phyloP scores from a whole-genome alignment of 1,140 invertebrate species.

The Micrasema longulum region DNA sequence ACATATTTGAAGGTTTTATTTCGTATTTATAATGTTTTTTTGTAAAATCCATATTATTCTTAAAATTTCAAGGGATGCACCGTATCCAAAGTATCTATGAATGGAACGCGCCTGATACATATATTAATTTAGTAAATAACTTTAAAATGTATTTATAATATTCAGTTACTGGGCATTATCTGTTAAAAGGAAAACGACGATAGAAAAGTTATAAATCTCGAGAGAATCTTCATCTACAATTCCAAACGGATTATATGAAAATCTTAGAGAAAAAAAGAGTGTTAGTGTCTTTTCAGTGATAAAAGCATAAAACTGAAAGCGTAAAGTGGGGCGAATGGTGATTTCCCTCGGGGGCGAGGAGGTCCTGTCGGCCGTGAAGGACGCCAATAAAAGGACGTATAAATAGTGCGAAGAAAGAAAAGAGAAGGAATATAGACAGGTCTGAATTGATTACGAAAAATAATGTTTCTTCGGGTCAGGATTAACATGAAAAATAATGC shows the following conservation, averaged over 20 bases:
- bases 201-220: not conserved
- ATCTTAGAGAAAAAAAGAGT: constrained; percentile 22
- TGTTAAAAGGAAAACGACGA: not conserved
- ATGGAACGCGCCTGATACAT: too few species aligned
- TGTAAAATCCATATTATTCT: too few species aligned
- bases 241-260: too few species aligned
- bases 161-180: too few species aligned
- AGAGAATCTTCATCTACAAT: not conserved
- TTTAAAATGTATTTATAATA: too few species aligned
- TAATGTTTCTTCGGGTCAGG: not conserved
- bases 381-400: constrained; percentile 37
- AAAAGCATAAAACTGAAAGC: constrained; percentile 51
- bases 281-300: constrained; percentile 43
- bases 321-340: constrained; percentile 47
- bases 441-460: constrained; percentile 7
- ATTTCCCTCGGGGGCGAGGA: constrained; percentile 47
- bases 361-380: constrained; percentile 38
- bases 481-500: too few species aligned
- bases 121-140: too few species aligned
- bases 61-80: too few species aligned
- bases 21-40: too few species aligned
- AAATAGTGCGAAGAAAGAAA: not conserved
- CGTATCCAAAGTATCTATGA: too few species aligned
- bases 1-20: too few species aligned
- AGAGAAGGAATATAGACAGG: not conserved